A percentile compares a stretch with the other conserved stretches of the same genome.
These are phyloP conservation scores for Epinephelus malabaricus DNA, from an alignment of 2,797 vertebrate species.

Conservation along the genomic window DNA sequence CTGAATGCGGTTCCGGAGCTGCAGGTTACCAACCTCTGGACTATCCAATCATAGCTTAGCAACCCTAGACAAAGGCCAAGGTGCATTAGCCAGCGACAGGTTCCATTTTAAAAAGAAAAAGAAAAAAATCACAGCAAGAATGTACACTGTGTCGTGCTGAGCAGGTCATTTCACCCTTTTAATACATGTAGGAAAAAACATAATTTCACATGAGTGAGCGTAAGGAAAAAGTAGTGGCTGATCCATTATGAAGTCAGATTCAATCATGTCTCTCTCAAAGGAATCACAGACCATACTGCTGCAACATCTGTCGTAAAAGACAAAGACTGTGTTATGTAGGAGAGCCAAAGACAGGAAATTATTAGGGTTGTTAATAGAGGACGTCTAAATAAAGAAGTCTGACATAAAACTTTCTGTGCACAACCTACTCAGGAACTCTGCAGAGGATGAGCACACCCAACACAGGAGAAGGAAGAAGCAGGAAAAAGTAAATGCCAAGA, in stretches of 20 bases:
- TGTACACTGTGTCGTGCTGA: no score
- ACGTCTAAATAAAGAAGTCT: conserved; percentile 17
- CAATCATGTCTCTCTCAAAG: background rate
- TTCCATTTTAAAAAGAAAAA: no score
- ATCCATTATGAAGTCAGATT: background rate
- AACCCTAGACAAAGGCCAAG: no score
- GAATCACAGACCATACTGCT: background rate
- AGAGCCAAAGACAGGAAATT: background rate
- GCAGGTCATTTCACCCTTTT: no score
- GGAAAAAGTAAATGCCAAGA: conserved; percentile 49
- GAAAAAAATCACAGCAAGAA: no score
- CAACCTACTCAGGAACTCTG: conserved; percentile 20
- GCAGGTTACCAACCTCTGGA: no score
- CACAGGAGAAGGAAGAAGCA: conserved; percentile 16
- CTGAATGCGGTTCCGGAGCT: no score
- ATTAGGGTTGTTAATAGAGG: background rate
- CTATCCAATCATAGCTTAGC: no score
- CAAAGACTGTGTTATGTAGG: background rate
- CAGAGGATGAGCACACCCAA: conserved; percentile 3
- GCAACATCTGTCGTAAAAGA: background rate
- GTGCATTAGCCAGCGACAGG: no score
- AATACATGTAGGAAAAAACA: background rate
- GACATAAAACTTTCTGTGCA: conserved; percentile 25
- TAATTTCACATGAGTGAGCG: background rate
- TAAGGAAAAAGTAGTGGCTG: background rate